These are phyloP conservation scores for Dermolepida albohirtum DNA, from an alignment of 2,888 invertebrate species.

Conservation along the genomic window DNA sequence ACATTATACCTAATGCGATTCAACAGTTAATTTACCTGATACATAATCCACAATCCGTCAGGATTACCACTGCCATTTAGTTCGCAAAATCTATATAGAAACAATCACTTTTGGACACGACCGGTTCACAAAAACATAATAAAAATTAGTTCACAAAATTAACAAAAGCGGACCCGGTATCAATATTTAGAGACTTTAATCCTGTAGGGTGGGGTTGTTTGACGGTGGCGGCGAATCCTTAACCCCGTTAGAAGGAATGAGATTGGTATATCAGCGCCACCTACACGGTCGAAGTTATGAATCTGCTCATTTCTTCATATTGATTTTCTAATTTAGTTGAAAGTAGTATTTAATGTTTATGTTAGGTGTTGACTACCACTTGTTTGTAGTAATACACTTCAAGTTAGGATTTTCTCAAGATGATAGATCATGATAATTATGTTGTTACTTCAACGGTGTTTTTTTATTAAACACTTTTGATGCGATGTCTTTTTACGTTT, in stretches of 20 bases:
- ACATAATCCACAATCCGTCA: slow-evolving; percentile 21
- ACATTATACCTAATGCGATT: slow-evolving; percentile 30
- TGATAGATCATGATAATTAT: no score
- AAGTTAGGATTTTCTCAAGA: no score
- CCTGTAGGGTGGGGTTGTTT: slow-evolving; percentile 40
- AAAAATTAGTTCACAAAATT: slow-evolving; percentile 14
- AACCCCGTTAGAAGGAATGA: slow-evolving; percentile 37
- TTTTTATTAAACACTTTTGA: no score
- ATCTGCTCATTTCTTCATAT: slow-evolving; percentile 18
- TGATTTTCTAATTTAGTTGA: slow-evolving; percentile 36
- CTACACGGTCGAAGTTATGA: slow-evolving; percentile 6
- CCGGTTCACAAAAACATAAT: slow-evolving; percentile 1
- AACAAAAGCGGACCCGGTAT: slow-evolving; percentile 7
- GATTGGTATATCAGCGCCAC: slow-evolving; percentile 33
- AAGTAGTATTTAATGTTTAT: background rate
- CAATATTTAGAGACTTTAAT: slow-evolving; percentile 26
- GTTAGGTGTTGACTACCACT: no score
- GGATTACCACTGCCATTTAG: slow-evolving; percentile 8
- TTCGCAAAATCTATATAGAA: background rate
- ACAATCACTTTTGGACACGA: slow-evolving; percentile 20
- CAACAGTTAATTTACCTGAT: slow-evolving; percentile 39
- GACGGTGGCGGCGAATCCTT: slow-evolving; percentile 30
- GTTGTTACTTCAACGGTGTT: no score
- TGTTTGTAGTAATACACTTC: no score
- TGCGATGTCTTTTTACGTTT: no score